Evolutionary conservation across 2,113 vertebrate genomes (phyloP).

Genomic region (Tachysurus vachellii): DNA sequence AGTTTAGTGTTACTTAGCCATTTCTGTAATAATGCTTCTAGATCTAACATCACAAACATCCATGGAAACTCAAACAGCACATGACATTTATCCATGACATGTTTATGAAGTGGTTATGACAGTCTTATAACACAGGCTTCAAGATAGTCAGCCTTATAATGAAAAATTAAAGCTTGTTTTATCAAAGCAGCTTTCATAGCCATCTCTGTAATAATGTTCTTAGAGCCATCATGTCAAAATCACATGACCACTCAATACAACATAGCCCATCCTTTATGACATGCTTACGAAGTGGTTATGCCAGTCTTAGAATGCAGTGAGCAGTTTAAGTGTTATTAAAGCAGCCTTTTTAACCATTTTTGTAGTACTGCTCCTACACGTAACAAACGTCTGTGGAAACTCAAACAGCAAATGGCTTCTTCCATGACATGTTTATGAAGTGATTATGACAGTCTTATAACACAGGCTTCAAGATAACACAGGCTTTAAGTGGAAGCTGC

Average conservation of each 20-base stretch:
- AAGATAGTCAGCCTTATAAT: not conserved
- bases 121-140: not conserved
- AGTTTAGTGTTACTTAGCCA: not conserved
- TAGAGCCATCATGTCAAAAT: too few relatives aligned
- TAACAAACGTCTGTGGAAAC: too few relatives aligned
- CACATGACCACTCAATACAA: too few relatives aligned
- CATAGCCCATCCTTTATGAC: not conserved
- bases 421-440: too few relatives aligned
- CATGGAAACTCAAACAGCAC: not conserved
- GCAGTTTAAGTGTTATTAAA: too few relatives aligned
- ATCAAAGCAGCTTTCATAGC: not conserved
- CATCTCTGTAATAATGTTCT: too few relatives aligned
- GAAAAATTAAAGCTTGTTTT: not conserved
- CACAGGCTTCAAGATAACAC: not conserved
- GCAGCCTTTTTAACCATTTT: too few relatives aligned
- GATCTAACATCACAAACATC: not conserved
- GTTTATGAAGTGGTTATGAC: not conserved
- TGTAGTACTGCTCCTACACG: too few relatives aligned
- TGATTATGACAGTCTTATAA: not conserved
- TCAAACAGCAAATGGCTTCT: too few relatives aligned
- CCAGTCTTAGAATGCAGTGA: too few relatives aligned
- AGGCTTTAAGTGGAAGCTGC: not conserved
- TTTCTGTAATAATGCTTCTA: not conserved
- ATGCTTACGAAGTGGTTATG: not conserved
- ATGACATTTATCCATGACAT: not conserved